Base-by-base conservation (phyloP, 1,140 invertebrate genomes). In the Drosophila ohnishii region DNA sequence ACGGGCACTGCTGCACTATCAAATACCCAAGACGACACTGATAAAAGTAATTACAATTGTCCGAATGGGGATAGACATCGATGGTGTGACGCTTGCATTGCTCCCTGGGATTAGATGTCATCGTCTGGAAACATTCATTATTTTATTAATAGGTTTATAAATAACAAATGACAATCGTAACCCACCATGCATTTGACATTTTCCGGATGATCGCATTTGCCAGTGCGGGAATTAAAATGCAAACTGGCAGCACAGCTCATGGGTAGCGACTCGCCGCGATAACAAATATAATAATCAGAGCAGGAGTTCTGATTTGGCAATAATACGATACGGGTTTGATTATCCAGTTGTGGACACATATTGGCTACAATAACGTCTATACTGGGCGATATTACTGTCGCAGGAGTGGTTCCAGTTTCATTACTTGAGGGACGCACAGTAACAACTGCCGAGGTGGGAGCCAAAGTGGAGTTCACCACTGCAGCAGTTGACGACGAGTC, bases 1-100 rank as follows among this genome's bases (percentile, higher is more conserved):
- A 75, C 0, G 90, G 90, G 37, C 90, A 91, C 42, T 91, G 90
- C 59, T 90, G 86, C 6, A 91, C 69, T 65, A 85, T 63, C 28
- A 91, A 28, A 35, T 51, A 90, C 1, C 90, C 90, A 14, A 75
- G 70, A 10, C 61, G 74, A 50, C 90, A 91, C 16, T 73, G 67
- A 39, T 90, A 90, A 22, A 82, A 91, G 45, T 91, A 91, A 40
- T 91, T 91, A 47, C 90, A 91, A 37, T 91, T 90, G 14, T 67
- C 75, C 14, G 78, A 45, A 76, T 91, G 90, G 1, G 90, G 90
- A 77, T 79, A 91, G 3, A 80, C 60, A 58, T 91, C 86, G 0
- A 83, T 65, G 7, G 72, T 82, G 35, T 90, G 59, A 0, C 37
- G n/a, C 19, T 83, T 78, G 59, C 90, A 91, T 44, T 88, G 90